A percentile compares a stretch with the other conserved stretches of the same genome.
Conservation (phyloP, 2,888 invertebrate species). For the Eutolmus rufibarbis region DNA sequence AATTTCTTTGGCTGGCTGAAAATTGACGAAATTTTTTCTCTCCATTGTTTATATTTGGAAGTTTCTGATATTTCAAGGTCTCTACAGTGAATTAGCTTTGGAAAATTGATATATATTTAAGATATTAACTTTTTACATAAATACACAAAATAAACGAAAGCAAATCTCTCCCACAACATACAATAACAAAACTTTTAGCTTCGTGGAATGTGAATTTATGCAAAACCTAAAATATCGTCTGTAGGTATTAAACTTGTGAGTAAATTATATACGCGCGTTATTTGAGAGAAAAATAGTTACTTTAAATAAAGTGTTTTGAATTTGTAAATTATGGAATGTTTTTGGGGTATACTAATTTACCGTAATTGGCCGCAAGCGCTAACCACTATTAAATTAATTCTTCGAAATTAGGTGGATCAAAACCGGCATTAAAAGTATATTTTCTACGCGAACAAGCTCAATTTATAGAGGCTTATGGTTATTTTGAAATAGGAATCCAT, state of each 20-base stretch:
- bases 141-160: background rate
- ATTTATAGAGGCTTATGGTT: background rate
- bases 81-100: too few species aligned
- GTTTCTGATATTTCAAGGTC: background rate
- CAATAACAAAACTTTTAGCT: background rate
- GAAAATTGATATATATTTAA: background rate
- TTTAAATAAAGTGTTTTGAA: background rate
- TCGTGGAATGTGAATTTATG: background rate
- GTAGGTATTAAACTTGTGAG: background rate
- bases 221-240: background rate
- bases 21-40: too few species aligned
- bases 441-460: background rate
- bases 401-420: background rate
- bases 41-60: background rate
- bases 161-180: too few species aligned
- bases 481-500: background rate
- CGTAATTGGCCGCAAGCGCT: background rate
- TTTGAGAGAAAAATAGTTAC: background rate
- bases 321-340: background rate
- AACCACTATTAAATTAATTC: background rate
- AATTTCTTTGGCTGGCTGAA: too few species aligned
- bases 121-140: background rate
- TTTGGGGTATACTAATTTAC: background rate
- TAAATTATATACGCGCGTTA: background rate
- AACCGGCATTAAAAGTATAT: background rate